Conservation (phyloP, 2,113 vertebrate genomes). For the Triplophysa dalaica region DNA sequence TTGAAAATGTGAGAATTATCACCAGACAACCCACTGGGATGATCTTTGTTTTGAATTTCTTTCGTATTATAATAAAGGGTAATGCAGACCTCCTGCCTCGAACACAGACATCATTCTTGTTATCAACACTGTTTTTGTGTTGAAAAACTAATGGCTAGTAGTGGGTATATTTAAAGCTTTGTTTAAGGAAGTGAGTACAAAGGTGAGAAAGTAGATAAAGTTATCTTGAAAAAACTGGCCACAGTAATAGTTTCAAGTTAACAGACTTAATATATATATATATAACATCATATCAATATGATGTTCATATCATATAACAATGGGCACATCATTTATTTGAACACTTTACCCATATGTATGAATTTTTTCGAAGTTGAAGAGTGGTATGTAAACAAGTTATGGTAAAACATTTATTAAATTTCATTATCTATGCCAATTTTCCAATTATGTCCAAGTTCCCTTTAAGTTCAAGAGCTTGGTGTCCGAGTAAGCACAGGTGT, state of each 20-base stretch:
- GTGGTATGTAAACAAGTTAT: no score
- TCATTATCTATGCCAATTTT: no score
- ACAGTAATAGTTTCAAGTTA: not conserved
- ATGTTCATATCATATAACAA: no score
- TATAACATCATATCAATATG: no score
- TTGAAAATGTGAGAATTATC: constrained; percentile 61
- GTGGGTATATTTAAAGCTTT: not conserved
- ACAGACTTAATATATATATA: no score
- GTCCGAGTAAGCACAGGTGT: no score
- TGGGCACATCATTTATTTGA: no score
- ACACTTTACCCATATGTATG: no score
- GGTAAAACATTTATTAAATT: no score
- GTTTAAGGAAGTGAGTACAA: not conserved
- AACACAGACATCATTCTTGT: not conserved
- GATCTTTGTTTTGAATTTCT: constrained; percentile 1
- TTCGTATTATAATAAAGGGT: constrained; percentile 40
- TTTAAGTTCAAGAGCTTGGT: no score
- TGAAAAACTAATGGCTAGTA: not conserved
- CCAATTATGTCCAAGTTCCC: no score
- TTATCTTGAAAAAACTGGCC: not conserved
- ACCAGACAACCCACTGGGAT: constrained; percentile 47
- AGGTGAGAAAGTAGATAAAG: not conserved
- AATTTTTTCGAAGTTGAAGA: no score
- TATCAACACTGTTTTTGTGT: not conserved
- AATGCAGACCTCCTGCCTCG: constrained; percentile 15